These are phyloP conservation scores for Zaprionus africanus DNA, from an alignment of 1,140 invertebrate genomes.

Conservation along the genomic window DNA sequence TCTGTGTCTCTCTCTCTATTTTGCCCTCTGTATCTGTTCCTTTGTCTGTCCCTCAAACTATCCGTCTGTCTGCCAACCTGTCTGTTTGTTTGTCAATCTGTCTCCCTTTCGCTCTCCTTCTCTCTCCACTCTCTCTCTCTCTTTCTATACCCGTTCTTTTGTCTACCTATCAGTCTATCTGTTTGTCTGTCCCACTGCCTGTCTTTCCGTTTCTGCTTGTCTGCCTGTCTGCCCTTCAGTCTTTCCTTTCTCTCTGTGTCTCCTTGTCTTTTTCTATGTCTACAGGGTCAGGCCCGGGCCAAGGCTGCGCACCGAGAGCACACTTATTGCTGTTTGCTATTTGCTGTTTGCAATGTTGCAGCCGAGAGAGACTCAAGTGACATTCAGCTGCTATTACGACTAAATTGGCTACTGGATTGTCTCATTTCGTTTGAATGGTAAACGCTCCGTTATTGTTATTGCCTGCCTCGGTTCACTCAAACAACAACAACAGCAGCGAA, in stretches of 20 bases:
- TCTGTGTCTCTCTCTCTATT: too few species aligned
- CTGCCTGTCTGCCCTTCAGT: background rate
- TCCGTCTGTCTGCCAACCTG: too few species aligned
- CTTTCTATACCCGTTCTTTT: too few species aligned
- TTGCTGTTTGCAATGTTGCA: constrained; percentile 26
- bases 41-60: too few species aligned
- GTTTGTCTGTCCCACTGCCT: background rate
- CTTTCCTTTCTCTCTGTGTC: too few species aligned
- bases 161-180: too few species aligned
- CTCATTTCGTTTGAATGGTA: constrained; percentile 73
- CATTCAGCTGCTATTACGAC: constrained; percentile 77
- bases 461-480: constrained; percentile 30
- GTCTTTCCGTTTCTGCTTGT: background rate
- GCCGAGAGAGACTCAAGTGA: constrained; percentile 50
- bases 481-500: constrained; percentile 19
- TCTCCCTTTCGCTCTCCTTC: too few species aligned
- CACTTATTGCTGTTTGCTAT: constrained; percentile 43
- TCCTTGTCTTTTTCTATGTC: background rate
- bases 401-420: constrained; percentile 77
- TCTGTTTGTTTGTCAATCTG: background rate
- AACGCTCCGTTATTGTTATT: constrained; percentile 80
- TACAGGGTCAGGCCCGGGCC: background rate
- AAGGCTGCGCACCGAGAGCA: background rate
- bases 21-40: too few species aligned
- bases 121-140: too few species aligned